Conservation (phyloP, 2,113 vertebrate genomes). For the Catharus bicknelli region DNA sequence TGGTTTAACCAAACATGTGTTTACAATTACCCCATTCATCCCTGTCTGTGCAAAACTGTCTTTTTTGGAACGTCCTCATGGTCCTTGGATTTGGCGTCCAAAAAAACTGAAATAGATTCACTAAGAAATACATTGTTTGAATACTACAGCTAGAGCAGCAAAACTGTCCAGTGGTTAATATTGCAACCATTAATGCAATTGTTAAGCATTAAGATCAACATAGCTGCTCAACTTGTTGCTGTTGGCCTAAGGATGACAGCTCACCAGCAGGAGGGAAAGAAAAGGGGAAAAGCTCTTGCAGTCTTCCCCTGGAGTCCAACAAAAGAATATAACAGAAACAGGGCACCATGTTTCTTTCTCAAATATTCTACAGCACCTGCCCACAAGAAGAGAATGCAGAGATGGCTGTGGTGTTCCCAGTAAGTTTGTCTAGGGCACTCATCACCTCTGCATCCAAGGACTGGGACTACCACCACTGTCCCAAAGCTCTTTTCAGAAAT, state of each 20-base stretch:
- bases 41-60: constrained; percentile 31
- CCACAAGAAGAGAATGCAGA: background rate
- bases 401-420: accelerated
- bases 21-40: constrained; percentile 64
- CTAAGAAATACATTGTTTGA: background rate
- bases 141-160: background rate
- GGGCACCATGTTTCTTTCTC: background rate
- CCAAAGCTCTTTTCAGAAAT: background rate
- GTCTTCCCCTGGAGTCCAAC: background rate
- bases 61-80: constrained; percentile 26
- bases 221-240: background rate
- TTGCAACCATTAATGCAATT: background rate
- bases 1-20: constrained; percentile 62
- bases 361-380: background rate
- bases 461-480: accelerated
- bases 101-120: background rate
- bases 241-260: background rate
- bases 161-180: background rate
- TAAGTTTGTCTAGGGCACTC: background rate
- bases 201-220: background rate
- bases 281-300: constrained; percentile 11
- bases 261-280: constrained; percentile 33
- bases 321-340: background rate
- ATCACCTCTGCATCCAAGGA: background rate
- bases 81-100: constrained; percentile 6